Conservation (phyloP, 1,140 invertebrate species). For the Marisa cornuarietis region DNA sequence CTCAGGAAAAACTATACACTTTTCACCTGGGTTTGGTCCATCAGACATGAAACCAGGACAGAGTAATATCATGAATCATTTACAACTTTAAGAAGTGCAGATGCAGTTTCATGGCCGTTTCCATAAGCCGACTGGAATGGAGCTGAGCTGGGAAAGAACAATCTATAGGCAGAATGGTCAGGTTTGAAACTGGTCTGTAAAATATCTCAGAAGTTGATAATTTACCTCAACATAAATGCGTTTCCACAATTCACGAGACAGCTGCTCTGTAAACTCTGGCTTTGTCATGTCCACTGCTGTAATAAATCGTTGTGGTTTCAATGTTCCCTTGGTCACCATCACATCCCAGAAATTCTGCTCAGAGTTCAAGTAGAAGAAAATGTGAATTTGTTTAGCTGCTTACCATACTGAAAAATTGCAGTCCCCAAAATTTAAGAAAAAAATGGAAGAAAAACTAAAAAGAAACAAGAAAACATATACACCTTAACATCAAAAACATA, state of each 20-base stretch:
- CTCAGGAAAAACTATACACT: no score
- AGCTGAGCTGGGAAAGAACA: no score
- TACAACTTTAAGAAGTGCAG: no score
- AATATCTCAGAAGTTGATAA: not conserved
- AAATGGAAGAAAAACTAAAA: no score
- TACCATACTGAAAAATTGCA: not conserved
- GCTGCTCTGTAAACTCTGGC: constrained; percentile 52
- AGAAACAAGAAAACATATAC: no score
- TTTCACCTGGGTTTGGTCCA: no score
- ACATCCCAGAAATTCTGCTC: constrained; percentile 35
- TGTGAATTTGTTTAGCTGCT: not conserved
- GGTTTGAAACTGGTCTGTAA: not conserved
- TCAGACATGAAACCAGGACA: no score
- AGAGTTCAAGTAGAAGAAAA: not conserved
- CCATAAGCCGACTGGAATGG: no score
- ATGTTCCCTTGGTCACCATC: constrained; percentile 57
- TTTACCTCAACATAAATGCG: constrained; percentile 59
- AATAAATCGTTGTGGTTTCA: constrained; percentile 63
- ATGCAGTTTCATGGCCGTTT: no score
- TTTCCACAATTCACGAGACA: constrained; percentile 63
- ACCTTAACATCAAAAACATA: no score
- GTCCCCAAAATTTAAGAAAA: not conserved
- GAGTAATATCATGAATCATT: no score
- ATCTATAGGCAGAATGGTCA: constrained; percentile 11
- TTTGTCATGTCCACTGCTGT: constrained; percentile 61